Evolutionary conservation across 1,140 invertebrate species (phyloP).

Genomic region (Mesaphorura yosii): DNA sequence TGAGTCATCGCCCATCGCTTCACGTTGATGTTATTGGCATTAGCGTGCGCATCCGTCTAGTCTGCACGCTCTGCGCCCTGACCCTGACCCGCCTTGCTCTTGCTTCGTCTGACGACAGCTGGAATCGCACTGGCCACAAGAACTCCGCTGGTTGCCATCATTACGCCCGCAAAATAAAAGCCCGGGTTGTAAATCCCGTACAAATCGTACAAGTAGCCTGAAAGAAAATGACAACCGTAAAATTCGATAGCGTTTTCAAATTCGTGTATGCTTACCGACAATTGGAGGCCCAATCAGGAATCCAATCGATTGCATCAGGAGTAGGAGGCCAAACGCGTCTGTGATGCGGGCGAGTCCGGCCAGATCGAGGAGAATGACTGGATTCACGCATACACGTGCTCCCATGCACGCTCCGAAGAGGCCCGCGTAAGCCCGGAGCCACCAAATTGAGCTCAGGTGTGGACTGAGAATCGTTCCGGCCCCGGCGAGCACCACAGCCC

Average conservation of each 20-base stretch:
- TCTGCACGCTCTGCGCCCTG: too few species aligned
- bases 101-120: too few species aligned
- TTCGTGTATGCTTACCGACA: conserved; percentile 53
- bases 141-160: conserved; percentile 77
- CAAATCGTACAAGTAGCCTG: conserved; percentile 68
- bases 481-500: background rate
- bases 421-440: background rate
- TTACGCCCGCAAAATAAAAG: conserved; percentile 66
- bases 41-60: too few species aligned
- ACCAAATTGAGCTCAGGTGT: background rate
- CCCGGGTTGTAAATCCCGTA: conserved; percentile 64
- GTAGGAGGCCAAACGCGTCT: background rate
- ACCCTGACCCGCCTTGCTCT: too few species aligned
- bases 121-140: too few species aligned
- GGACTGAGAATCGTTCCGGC: conserved; percentile 56
- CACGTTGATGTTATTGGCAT: too few species aligned
- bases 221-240: too few species aligned
- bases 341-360: background rate
- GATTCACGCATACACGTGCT: background rate
- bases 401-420: background rate
- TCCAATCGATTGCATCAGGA: background rate
- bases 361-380: background rate
- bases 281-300: conserved; percentile 76
- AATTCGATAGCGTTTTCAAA: too few species aligned
- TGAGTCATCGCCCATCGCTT: too few species aligned